Base-by-base conservation (phyloP, 2,888 invertebrate genomes). In the Pediacus dermestoides region DNA sequence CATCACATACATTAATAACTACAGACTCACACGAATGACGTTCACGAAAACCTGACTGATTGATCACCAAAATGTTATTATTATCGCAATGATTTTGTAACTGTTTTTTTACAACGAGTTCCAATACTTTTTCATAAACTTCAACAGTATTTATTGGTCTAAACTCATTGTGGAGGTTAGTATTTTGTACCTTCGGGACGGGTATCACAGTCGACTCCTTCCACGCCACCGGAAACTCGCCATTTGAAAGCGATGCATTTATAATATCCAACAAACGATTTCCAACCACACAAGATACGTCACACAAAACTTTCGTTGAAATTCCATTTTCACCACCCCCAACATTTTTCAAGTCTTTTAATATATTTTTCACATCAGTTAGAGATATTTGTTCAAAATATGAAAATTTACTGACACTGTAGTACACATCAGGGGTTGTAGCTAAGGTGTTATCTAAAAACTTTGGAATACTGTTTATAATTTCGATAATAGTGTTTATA, bases 41-140 rank as follows among this genome's bases (percentile, higher is more conserved):
- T 4, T 9, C 4, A 25, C 25, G 25, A 25, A 25, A 25, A 4
- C 25, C 25, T 4, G 25, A 25, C 25, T 25, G 25, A 10, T 25
- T 25, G 4, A 11, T 9, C 9, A 25, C 25, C 10, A 18, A 18
- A 18, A 18, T 18, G 21, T 18, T 18, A 18, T 18, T 18, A 7
- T 18, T 6, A 18, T 18, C 21, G 2, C 8, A 15, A n/a, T 26
- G 15, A 15, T 23, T 2, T 6, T 2, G 8, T 6, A 38, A 15
- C 16, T 38, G 31, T 3, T 25, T 14, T 15, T 38, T 25, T 2
- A 25, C 33, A n/a, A 16, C 13, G 2, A 33, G 3, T 38, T 33
- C 33, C 12, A 38, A 16, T 2, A 38, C 21, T 15, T 38, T 38
- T 30, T 33, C 33, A 11, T 33, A 33, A 11, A 31, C 23, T n/a